Evolutionary conservation across 2,797 vertebrate species (phyloP).

Genomic region (Gallinago stenura): DNA sequence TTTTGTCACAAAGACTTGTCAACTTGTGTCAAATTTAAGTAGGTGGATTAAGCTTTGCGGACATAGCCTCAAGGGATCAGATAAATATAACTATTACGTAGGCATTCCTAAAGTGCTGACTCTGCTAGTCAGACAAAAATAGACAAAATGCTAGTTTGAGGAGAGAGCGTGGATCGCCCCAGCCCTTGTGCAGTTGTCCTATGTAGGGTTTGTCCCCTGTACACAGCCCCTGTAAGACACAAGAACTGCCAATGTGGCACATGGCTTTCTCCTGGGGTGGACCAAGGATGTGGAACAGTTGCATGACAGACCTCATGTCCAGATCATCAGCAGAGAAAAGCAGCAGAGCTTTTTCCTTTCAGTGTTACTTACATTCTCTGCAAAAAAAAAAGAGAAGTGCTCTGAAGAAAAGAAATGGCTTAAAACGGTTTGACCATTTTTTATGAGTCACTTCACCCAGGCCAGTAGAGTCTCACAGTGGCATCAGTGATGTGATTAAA

Average conservation of each 20-base stretch:
- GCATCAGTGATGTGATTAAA: not conserved
- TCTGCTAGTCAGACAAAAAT: constrained; percentile 33
- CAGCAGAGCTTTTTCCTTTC: not conserved
- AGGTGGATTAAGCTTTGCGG: not conserved
- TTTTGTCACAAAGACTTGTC: constrained; percentile 30
- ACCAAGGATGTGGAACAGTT: not conserved
- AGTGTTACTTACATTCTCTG: not conserved
- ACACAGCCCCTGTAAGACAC: fast-evolving
- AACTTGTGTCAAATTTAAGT: constrained; percentile 23
- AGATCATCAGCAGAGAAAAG: not conserved
- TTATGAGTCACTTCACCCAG: not conserved
- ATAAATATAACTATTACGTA: constrained; percentile 42
- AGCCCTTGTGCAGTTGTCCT: not conserved
- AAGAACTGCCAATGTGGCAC: fast-evolving
- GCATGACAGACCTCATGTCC: not conserved
- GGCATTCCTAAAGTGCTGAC: constrained; percentile 54
- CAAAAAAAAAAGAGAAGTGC: not conserved
- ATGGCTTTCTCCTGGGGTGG: not conserved
- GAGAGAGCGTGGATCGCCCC: not conserved
- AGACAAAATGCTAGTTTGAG: constrained; percentile 46
- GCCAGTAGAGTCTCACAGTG: not conserved
- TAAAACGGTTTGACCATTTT: not conserved
- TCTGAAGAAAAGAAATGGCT: not conserved
- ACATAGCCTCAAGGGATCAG: constrained; percentile 4
- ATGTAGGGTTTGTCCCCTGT: not conserved